phyloP scores from a whole-genome alignment of 2,113 vertebrate genomes.

The Uria lomvia region DNA sequence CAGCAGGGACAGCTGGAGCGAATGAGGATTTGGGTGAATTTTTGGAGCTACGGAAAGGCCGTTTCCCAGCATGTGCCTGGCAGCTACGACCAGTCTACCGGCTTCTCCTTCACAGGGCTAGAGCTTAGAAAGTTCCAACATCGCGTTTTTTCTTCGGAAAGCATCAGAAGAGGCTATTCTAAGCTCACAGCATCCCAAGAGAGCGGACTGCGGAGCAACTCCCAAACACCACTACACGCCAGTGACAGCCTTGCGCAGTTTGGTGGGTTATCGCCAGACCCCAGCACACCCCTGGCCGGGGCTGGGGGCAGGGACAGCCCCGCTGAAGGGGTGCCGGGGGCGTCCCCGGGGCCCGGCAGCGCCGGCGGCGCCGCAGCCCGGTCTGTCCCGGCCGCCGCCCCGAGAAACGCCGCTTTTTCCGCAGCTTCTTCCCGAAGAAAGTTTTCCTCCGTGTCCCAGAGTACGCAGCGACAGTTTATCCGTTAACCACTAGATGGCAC shows the following conservation, averaged over 20 bases:
- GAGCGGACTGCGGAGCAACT: neutral
- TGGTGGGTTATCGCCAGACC: rapidly evolving
- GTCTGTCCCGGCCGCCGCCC: neutral
- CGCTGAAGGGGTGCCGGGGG: rapidly evolving
- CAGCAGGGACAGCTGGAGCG: too few relatives aligned
- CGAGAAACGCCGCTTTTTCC: neutral
- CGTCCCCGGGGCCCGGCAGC: neutral
- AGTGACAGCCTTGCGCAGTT: neutral
- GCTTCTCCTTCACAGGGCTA: neutral
- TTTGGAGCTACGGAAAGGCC: rapidly evolving
- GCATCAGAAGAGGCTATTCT: neutral
- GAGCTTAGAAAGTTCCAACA: neutral
- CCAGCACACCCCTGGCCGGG: neutral
- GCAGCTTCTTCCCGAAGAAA: neutral
- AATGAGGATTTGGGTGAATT: neutral
- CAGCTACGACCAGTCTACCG: neutral
- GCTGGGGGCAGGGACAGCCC: neutral
- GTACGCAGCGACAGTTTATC: neutral
- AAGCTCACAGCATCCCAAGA: neutral
- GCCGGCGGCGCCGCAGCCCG: neutral
- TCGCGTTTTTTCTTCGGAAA: neutral
- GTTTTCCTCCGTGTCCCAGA: rapidly evolving
- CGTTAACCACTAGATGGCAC: constrained; percentile 71
- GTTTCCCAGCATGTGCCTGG: neutral
- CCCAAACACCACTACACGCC: neutral